Evolutionary conservation across 2,797 vertebrate species (phyloP).

Genomic region (Siniperca scherzeri): DNA sequence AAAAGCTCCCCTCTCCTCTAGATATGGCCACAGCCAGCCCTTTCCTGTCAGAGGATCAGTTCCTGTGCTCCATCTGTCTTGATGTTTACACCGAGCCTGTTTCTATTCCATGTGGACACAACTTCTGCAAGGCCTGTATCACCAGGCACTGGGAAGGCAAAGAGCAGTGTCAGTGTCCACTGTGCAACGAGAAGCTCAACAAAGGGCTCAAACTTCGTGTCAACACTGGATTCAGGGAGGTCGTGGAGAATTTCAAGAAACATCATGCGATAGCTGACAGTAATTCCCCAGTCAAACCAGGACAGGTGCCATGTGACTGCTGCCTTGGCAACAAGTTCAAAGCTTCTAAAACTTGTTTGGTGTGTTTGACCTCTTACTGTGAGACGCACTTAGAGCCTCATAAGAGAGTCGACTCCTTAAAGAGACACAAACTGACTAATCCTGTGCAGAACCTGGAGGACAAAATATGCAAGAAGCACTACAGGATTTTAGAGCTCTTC

Average conservation of each 20-base stretch:
- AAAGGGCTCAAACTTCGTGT: slow-evolving; percentile 56
- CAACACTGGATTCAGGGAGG: slow-evolving; percentile 65
- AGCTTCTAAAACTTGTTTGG: slow-evolving; percentile 72
- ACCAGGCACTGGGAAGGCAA: slow-evolving; percentile 54
- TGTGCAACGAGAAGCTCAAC: slow-evolving; percentile 60
- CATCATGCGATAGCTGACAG: not conserved
- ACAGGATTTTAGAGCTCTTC: slow-evolving; percentile 57
- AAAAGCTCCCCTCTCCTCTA: slow-evolving; percentile 5
- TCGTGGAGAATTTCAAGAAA: slow-evolving; percentile 67
- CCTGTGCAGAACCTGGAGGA: slow-evolving; percentile 59
- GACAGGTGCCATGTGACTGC: slow-evolving; percentile 67
- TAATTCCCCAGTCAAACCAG: not conserved
- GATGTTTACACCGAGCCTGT: slow-evolving; percentile 70
- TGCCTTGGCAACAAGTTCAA: slow-evolving; percentile 41
- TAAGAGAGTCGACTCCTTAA: slow-evolving; percentile 48
- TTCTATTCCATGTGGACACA: slow-evolving; percentile 75
- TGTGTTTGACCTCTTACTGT: slow-evolving; percentile 67
- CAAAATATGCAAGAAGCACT: slow-evolving; percentile 65
- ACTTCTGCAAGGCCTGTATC: slow-evolving; percentile 71
- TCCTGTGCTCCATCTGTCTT: slow-evolving; percentile 70
- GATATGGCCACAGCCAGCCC: slow-evolving; percentile 53
- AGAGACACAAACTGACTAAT: slow-evolving; percentile 64
- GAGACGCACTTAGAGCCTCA: slow-evolving; percentile 65
- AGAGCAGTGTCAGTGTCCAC: slow-evolving; percentile 53
- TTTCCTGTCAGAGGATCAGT: slow-evolving; percentile 61